Evolutionary conservation across 2,797 vertebrate genomes (phyloP).

Genomic region (Valencia hispanica): DNA sequence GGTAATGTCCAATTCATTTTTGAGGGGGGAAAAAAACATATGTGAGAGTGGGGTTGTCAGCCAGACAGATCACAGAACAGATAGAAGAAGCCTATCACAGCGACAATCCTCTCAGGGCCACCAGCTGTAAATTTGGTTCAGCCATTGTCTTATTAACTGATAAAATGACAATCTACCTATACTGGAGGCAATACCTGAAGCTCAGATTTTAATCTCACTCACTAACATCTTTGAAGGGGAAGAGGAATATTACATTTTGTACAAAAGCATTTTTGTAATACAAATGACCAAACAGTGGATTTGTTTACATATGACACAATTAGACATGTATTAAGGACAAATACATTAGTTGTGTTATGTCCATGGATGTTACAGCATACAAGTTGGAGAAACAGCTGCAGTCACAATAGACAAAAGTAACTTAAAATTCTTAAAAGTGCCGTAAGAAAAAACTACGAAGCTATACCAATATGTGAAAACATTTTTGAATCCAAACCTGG

Average conservation of each 20-base stretch:
- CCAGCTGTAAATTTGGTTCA: neutral
- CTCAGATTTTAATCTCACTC: constrained; percentile 7
- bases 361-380: neutral
- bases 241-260: constrained; percentile 27
- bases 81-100: neutral
- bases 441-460: neutral
- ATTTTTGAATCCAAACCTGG: neutral
- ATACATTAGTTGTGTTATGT: no score
- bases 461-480: neutral
- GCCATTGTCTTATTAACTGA: neutral
- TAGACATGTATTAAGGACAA: constrained; percentile 28
- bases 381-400: neutral
- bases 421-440: neutral
- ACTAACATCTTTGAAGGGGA: constrained; percentile 23
- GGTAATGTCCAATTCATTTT: neutral
- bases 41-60: neutral
- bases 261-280: constrained; percentile 49
- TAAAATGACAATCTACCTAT: constrained; percentile 23
- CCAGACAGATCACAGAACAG: neutral
- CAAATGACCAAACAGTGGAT: constrained; percentile 31
- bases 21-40: neutral
- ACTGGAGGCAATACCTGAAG: neutral
- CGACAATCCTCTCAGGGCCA: neutral
- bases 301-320: constrained; percentile 1
- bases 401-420: neutral